Evolutionary conservation across 2,797 vertebrate species (phyloP).

Genomic region (Sorex maritimensis): DNA sequence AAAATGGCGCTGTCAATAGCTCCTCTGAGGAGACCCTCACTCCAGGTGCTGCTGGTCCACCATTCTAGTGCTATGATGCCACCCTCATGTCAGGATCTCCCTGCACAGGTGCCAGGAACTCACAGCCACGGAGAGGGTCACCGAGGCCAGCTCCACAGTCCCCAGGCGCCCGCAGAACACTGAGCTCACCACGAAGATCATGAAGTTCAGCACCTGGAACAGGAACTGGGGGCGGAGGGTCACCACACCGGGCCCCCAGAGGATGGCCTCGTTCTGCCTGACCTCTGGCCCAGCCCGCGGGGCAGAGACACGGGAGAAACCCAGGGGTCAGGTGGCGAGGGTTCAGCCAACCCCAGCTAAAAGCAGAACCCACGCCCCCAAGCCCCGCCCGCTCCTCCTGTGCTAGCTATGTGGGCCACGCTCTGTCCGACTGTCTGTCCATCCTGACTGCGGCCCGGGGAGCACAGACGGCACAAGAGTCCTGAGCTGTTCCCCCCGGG

Average conservation of each 20-base stretch:
- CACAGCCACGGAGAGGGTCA: conserved; percentile 93
- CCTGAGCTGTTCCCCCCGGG: too few relatives aligned
- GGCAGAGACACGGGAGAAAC: too few relatives aligned
- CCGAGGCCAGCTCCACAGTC: conserved; percentile 92
- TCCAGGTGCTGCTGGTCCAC: background rate
- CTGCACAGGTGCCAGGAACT: conserved; percentile 77
- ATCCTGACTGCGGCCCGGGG: too few relatives aligned
- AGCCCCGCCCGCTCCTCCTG: too few relatives aligned
- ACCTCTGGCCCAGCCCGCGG: too few relatives aligned
- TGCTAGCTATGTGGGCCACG: too few relatives aligned
- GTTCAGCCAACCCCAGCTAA: too few relatives aligned
- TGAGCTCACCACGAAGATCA: conserved; percentile 93
- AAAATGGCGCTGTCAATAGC: background rate
- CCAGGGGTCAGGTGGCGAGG: too few relatives aligned
- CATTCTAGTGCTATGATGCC: background rate
- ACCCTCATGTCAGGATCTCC: background rate
- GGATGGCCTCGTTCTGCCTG: too few relatives aligned
- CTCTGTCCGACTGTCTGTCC: too few relatives aligned
- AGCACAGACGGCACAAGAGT: too few relatives aligned
- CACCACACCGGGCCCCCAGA: background rate
- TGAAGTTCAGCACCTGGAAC: conserved; percentile 91
- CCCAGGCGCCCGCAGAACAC: conserved; percentile 96
- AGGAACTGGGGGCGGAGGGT: conserved; percentile 87
- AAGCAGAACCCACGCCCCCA: too few relatives aligned
- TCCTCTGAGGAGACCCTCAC: background rate